phyloP scores from a whole-genome alignment of 2,113 vertebrate genomes.

The Callaeas wilsoni region DNA sequence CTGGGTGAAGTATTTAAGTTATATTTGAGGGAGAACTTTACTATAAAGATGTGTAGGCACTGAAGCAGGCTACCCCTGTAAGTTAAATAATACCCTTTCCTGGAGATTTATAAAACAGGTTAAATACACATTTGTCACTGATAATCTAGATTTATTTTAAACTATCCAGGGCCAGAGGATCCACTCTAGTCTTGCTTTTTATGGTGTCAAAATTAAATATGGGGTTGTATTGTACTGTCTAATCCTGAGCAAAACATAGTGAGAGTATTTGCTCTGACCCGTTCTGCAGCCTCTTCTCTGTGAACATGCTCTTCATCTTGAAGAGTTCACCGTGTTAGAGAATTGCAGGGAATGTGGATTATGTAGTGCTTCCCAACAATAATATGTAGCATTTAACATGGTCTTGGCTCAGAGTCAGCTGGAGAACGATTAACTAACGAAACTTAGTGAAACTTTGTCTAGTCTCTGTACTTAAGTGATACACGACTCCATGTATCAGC shows the following conservation, averaged over 20 bases:
- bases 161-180: not conserved
- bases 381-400: not conserved
- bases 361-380: not conserved
- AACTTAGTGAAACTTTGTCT: not conserved
- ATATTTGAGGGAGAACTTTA: not conserved
- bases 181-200: not conserved
- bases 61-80: not conserved
- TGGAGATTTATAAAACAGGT: not conserved
- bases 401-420: not conserved
- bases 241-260: not conserved
- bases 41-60: not conserved
- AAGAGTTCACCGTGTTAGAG: not conserved
- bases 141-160: not conserved
- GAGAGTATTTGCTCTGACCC: not conserved
- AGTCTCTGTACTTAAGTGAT: not conserved
- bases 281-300: not conserved
- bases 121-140: not conserved
- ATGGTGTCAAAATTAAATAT: not conserved
- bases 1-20: not conserved
- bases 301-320: not conserved
- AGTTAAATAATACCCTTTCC: not conserved
- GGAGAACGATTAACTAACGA: not conserved
- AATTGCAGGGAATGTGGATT: not conserved
- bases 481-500: not conserved
- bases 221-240: not conserved